Evolutionary conservation across 1,140 invertebrate species (phyloP), one percentile per base, ranked within the genome.

Genomic region (Zaprionus vittiger): DNA sequence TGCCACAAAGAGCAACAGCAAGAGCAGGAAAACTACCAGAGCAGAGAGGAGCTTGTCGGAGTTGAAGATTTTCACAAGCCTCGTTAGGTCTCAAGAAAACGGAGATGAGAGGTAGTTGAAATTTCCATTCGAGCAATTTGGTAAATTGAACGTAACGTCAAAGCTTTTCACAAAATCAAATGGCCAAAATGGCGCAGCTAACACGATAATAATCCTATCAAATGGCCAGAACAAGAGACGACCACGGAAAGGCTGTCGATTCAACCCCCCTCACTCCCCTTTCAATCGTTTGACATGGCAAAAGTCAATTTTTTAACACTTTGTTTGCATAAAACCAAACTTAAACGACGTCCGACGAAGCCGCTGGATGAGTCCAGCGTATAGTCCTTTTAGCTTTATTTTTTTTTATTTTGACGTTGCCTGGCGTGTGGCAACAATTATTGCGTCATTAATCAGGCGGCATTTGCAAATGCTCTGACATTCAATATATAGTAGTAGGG

Each of bases 381-480:
- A 57, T 59, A 31, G 74, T 17, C 55, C 17, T 55, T 49, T 34
- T 66, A 6, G 52, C 28, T 28, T 20, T 17, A 26, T 31, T 37
- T 20, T 11, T 44, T 31, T 28, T 15, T 64, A 11, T 20, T 26
- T 44, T 31, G 49, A 11, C 26, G 12, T 52, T 20, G 17, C 6
- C 22, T 52, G 73, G 77, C 77, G 67, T 83, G 69, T 86, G 80
- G 70, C 80, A 84, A 80, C 87, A 91, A 91, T 91, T 91, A 91
- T 91, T 91, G 84, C 83, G 79, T 91, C 87, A 91, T 91, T 91
- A 91, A 91, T 91, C 87, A 91, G 89, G 73, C 81, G 79, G 83
- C 79, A 91, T 89, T 91, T 91, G 87, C 81, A 81, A 91, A 81
- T 79, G 83, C 71, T 64, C 79, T 66, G 79, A 77, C 83, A 81